Evolutionary conservation across 2,113 vertebrate genomes (phyloP), one percentile per base, ranked within the genome.

Genomic region (Forbesichthys papilliferus): DNA sequence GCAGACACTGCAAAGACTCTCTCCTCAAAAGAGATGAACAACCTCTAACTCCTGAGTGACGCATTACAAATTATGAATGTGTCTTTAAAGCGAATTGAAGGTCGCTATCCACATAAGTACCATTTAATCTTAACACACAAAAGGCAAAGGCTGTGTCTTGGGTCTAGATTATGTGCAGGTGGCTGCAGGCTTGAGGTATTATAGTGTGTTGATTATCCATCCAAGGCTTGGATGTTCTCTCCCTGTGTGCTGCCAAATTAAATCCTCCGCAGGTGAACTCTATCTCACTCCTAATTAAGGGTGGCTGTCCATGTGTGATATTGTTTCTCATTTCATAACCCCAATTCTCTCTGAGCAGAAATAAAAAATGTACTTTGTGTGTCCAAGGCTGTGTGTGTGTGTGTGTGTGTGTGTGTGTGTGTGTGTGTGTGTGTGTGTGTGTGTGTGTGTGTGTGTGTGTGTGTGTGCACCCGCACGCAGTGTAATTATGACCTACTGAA

Each of bases 201-300:
- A 69, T 69, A 53, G 57, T 46, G 62, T 74, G 74, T 75, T 83
- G 72, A 84, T 84, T 77, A 84, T 77, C 59, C 56, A 72, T 67
- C 64, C 66, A 66, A 73, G 74, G 71, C 74, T 66, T 68, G 63
- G 73, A 78, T 78, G 61, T 79, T 80, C 72, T 77, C 66, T 83
- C 71, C 36, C 51, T 64, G 69, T 52, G 65, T 69, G 70, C 66
- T 60, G 51, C 70, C 12, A 58, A 75, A 85, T 84, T 68, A 75
- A 85, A 78, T 67, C 64, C 68, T 78, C 72, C 47, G 16, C 68
- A 78, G 81, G 77, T 79, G 86, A 86, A 86, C 78, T 78, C 71
- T 57, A 71, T 82, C 82, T 76, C 74, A 74, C 64, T 81, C 67
- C 73, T 79, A 81, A 81, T 90, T 88, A 84, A 86, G 71, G 81